A percentile compares a stretch with the other conserved stretches of the same genome.
These are phyloP conservation scores for Lasiurus borealis DNA, from an alignment of 2,113 vertebrate species.

Conservation along the genomic window DNA sequence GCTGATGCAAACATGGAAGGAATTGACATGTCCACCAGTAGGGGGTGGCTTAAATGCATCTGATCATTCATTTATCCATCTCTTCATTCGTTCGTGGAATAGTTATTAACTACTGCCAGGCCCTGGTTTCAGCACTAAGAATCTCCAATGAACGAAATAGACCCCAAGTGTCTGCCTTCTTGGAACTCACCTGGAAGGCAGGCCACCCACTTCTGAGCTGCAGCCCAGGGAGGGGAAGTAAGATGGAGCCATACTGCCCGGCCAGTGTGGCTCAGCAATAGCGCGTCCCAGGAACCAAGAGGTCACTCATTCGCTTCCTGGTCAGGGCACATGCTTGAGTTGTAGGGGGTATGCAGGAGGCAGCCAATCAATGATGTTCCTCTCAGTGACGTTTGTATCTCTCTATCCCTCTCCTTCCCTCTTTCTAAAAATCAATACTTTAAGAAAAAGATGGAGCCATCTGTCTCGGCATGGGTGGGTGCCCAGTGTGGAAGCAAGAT, in stretches of 20 bases:
- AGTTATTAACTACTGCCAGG: neutral
- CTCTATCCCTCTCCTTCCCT: too few species aligned
- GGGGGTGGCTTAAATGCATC: neutral
- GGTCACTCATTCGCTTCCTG: too few species aligned
- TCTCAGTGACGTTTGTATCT: too few species aligned
- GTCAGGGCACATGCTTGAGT: too few species aligned
- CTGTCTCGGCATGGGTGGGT: neutral
- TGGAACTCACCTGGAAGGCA: neutral
- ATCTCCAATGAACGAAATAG: neutral
- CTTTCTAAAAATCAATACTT: too few species aligned
- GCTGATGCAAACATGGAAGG: neutral
- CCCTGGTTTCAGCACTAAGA: neutral
- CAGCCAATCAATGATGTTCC: too few species aligned
- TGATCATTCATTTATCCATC: neutral
- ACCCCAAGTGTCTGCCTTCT: neutral
- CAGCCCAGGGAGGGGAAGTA: neutral
- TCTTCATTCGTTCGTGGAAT: neutral
- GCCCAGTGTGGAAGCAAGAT: neutral
- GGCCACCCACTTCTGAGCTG: neutral
- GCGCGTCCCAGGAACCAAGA: too few species aligned
- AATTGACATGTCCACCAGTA: too few species aligned
- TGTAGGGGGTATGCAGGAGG: too few species aligned
- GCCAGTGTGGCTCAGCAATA: too few species aligned
- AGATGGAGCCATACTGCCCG: neutral
- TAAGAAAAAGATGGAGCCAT: neutral